Percentiles rank a stretch among this genome's conserved stretches.
Evolutionary conservation across 2,113 vertebrate genomes (phyloP).

Genomic region (Bambusicola thoracicus): DNA sequence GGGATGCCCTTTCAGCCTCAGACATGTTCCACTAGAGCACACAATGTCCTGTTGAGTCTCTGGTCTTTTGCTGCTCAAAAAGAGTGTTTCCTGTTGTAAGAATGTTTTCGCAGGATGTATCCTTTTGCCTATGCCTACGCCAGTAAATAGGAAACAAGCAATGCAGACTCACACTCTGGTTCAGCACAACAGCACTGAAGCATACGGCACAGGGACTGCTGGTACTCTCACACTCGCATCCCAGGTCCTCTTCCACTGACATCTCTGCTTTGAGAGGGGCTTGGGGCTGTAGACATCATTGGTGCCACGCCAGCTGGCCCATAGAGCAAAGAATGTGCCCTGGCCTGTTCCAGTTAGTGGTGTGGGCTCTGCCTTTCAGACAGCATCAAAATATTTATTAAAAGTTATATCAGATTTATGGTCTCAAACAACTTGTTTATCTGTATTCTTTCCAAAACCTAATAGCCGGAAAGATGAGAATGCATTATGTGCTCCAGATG

Average conservation of each 20-base stretch:
- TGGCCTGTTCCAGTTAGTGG: background rate
- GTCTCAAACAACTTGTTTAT: background rate
- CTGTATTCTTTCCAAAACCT: background rate
- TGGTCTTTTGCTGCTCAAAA: background rate
- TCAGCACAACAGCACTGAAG: background rate
- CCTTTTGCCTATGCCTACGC: background rate
- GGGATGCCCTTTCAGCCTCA: background rate
- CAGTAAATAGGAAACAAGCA: background rate
- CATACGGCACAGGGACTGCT: fast-evolving
- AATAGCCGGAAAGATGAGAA: background rate
- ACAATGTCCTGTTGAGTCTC: background rate
- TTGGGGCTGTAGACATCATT: fast-evolving
- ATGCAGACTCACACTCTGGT: background rate
- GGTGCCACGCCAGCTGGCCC: background rate
- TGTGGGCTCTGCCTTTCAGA: background rate
- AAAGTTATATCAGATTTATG: background rate
- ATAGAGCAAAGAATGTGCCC: background rate
- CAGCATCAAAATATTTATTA: background rate
- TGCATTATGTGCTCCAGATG: background rate
- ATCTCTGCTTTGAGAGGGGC: background rate
- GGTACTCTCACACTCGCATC: fast-evolving
- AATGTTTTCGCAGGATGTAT: background rate
- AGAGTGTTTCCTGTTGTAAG: background rate
- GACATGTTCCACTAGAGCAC: background rate
- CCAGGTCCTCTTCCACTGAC: background rate